Evolutionary conservation across 2,888 invertebrate species (phyloP).

Genomic region (Odontomyia ornata): DNA sequence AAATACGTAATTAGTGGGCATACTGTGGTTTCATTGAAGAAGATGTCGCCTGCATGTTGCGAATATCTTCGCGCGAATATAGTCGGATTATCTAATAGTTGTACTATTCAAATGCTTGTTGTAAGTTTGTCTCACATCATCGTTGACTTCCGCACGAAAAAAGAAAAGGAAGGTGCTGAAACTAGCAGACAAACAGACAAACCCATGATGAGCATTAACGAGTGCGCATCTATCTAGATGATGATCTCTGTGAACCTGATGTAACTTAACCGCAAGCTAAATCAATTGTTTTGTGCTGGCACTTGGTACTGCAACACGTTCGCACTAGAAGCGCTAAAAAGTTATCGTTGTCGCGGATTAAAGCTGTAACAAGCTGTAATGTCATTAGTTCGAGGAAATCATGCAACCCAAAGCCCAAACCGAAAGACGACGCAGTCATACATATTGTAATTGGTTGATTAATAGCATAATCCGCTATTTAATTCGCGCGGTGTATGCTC

Average conservation of each 20-base stretch:
- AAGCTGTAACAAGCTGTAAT: not conserved
- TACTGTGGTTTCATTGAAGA: not conserved
- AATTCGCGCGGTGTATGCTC: not conserved
- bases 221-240: conserved; percentile 1
- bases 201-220: not conserved
- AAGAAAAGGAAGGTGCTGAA: not conserved
- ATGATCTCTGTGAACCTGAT: conserved; percentile 35
- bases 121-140: not conserved
- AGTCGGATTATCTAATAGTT: not conserved
- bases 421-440: not conserved
- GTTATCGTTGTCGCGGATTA: not conserved
- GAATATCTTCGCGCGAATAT: not conserved
- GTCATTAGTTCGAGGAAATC: conserved; percentile 14
- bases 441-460: conserved; percentile 33
- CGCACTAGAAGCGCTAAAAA: conserved; percentile 11
- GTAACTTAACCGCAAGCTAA: conserved; percentile 34
- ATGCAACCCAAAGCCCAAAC: not conserved
- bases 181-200: not conserved
- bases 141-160: conserved; percentile 35
- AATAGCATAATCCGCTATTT: conserved; percentile 23
- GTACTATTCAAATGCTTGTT: conserved; percentile 8
- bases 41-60: not conserved
- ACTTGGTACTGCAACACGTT: not conserved
- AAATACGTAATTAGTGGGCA: not conserved
- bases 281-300: conserved; percentile 23